Conservation (phyloP, 2,797 vertebrate species). For the Periophthalmus magnuspinnatus region DNA sequence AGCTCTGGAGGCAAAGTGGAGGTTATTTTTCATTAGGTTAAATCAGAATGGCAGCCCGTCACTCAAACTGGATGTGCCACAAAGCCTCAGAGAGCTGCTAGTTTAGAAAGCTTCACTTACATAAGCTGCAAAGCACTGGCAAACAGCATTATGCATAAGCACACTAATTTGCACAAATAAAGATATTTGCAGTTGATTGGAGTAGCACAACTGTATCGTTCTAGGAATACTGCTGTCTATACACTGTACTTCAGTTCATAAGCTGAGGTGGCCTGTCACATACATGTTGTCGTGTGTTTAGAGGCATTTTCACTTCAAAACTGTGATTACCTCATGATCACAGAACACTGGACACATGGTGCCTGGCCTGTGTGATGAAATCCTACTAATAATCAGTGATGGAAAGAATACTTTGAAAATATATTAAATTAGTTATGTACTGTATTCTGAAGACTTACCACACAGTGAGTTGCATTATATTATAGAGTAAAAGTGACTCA, state of each 20-base stretch:
- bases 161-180: neutral
- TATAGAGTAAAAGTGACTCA: too few species aligned
- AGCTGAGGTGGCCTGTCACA: neutral
- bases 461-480: too few species aligned
- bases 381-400: neutral
- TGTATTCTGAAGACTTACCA: too few species aligned
- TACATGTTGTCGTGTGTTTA: neutral
- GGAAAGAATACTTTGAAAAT: neutral
- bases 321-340: neutral
- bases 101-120: constrained; percentile 45
- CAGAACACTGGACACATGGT: neutral
- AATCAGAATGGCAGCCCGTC: constrained; percentile 67
- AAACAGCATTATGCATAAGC: neutral
- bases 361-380: neutral
- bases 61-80: constrained; percentile 54
- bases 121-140: constrained; percentile 25
- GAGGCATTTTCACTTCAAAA: neutral
- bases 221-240: neutral
- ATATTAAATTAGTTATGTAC: too few species aligned
- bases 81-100: constrained; percentile 44
- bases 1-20: constrained; percentile 62
- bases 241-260: neutral
- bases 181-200: neutral
- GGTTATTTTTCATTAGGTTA: constrained; percentile 73
- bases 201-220: neutral